Evolutionary conservation across 2,888 invertebrate species (phyloP).

Genomic region (Oscheius sp.): DNA sequence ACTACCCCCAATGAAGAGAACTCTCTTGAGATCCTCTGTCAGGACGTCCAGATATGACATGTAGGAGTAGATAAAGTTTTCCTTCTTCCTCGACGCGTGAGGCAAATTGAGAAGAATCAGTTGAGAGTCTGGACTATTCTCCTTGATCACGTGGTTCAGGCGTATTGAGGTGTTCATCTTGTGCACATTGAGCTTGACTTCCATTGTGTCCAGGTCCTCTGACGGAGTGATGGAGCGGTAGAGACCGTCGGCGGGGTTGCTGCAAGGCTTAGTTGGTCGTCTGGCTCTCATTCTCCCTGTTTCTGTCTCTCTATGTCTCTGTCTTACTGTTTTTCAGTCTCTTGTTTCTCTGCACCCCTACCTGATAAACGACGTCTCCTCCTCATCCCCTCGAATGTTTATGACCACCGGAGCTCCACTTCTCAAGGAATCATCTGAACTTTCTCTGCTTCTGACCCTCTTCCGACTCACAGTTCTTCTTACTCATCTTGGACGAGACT

Average conservation of each 20-base stretch:
- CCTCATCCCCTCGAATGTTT: constrained; percentile 18
- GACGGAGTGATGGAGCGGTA: constrained; percentile 32
- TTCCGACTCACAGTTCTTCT: constrained; percentile 4
- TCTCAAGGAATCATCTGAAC: constrained; percentile 20
- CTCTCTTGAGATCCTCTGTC: constrained; percentile 89
- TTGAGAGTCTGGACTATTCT: constrained; percentile 96
- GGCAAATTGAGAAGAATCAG: constrained; percentile 78
- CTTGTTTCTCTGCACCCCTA: not conserved
- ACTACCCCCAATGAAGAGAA: constrained; percentile 83
- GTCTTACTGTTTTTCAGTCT: no score
- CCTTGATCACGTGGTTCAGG: constrained; percentile 96
- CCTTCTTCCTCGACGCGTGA: constrained; percentile 51
- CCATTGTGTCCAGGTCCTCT: constrained; percentile 29
- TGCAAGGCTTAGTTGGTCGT: not conserved
- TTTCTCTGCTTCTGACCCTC: not conserved
- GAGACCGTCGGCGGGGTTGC: constrained; percentile 23
- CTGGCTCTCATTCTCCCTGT: no score
- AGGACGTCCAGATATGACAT: constrained; percentile 94
- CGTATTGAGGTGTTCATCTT: constrained; percentile 99
- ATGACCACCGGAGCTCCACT: constrained; percentile 27
- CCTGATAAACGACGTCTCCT: constrained; percentile 36
- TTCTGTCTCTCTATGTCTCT: no score
- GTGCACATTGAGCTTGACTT: constrained; percentile 78
- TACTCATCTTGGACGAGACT: constrained; percentile 11
- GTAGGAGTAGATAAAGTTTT: constrained; percentile 55